These are phyloP conservation scores for Masticophis lateralis DNA, from an alignment of 2,797 vertebrate species.

Conservation along the genomic window DNA sequence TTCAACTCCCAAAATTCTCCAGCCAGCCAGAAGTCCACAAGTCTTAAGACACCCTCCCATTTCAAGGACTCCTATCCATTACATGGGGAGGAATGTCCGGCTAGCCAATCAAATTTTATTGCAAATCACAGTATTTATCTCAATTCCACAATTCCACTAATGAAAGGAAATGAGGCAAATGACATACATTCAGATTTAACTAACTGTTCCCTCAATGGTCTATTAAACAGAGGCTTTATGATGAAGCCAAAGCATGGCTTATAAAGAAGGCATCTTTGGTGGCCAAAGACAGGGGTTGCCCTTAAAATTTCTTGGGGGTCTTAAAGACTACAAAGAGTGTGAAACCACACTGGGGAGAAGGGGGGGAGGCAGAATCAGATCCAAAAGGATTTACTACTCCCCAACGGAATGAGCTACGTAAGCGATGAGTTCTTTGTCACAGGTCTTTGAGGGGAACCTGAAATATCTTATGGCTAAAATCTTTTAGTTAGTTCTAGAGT, in stretches of 20 bases:
- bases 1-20: too few species aligned
- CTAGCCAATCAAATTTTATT: background rate
- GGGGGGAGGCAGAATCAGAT: background rate
- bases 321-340: background rate
- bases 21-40: too few species aligned
- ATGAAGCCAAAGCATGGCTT: background rate
- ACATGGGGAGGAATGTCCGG: background rate
- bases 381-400: background rate
- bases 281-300: background rate
- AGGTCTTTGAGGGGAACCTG: background rate
- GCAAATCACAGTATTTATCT: background rate
- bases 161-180: background rate
- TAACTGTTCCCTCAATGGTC: background rate
- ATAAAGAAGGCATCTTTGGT: background rate
- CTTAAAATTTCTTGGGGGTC: background rate
- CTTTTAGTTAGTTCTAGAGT: background rate
- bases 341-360: too few species aligned
- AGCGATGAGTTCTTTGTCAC: background rate
- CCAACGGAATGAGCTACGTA: background rate
- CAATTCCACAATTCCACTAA: background rate
- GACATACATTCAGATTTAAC: background rate
- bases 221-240: background rate
- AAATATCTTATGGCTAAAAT: background rate
- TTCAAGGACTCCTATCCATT: background rate
- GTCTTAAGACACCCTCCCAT: background rate